Evolutionary conservation across 2,797 vertebrate genomes (phyloP), one percentile per base, ranked within the genome.

Genomic region (Synaphobranchus kaupii): DNA sequence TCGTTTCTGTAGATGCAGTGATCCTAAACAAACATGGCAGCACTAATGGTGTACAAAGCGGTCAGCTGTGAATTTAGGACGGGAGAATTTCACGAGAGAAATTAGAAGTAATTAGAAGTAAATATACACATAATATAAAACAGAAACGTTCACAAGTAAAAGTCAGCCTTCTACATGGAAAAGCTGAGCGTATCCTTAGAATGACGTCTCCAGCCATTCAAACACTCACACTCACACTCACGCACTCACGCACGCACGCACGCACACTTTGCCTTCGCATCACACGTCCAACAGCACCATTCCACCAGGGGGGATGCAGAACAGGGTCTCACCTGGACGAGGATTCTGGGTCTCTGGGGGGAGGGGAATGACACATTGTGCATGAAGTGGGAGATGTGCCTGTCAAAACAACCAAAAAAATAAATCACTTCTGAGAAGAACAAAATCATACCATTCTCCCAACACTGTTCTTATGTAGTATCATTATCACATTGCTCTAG

Each of bases 371-470:
- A 97, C 90, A 99, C 98, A 80, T 96, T 98, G 94, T 99, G 98
- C 98, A 99, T 99, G 93, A 99, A 99, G 95, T 99, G 97, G 13
- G 98, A 99, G 93, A 99, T 99, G 93, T 99, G 97, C 92, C 98
- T 99, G 90, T 90, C 91, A 93, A 93, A 34, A 86, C 83, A 86
- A 78, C 28, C 13, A 87, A 80, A 85, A 39, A 80, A 66, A 60
- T n/a, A 7, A 50, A 50, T 81, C 78, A 50, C 44, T 25, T 20
- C 22, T 8, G 44, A 48, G 78, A 25, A 81, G 20, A 31, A 48
- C 73, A 81, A 50, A 7, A n/a, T 50, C 34, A 78, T 22, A 44
- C n/a, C 50, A 86, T 54, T 48, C n/a, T 52, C 28, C 66, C 56
- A 92, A 88, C 89, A 0, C 83, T 0, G 47, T 44, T n/a, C 5